Evolutionary conservation across 1,140 invertebrate species (phyloP).

Genomic region (Platyscapa corneri): DNA sequence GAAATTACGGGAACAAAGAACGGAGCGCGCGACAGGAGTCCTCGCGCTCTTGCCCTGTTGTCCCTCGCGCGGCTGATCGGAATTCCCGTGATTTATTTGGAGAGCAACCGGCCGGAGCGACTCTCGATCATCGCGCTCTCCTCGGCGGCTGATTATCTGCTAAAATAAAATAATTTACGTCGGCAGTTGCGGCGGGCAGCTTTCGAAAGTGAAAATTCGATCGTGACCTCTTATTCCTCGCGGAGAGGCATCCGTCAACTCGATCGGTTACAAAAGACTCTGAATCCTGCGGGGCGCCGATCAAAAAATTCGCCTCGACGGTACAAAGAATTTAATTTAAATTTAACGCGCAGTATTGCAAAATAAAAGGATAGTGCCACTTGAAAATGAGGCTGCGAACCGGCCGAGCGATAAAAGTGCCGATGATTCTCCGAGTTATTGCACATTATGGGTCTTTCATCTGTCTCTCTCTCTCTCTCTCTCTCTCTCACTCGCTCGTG

Average conservation of each 20-base stretch:
- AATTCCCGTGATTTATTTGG: no score
- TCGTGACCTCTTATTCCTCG: neutral
- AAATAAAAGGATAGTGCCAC: neutral
- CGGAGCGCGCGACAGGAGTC: neutral
- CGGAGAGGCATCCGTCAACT: neutral
- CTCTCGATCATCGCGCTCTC: no score
- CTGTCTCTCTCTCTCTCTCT: neutral
- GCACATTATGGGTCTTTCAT: neutral
- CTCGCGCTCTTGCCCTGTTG: neutral
- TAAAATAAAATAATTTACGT: neutral
- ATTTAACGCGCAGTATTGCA: neutral
- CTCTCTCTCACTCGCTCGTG: neutral
- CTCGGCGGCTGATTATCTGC: neutral
- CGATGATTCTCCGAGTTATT: neutral
- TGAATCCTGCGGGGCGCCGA: no score
- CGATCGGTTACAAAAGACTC: neutral
- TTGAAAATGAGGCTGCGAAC: no score
- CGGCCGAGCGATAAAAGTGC: neutral
- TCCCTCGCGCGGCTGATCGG: neutral
- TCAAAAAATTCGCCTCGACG: no score
- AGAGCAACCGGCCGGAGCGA: no score
- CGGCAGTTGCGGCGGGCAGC: neutral
- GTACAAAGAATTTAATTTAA: no score
- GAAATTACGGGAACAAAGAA: neutral
- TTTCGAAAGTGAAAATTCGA: neutral